A percentile compares a stretch with the other conserved stretches of the same genome.
phyloP scores from a whole-genome alignment of 1,140 invertebrate genomes.

The Pinna nobilis region DNA sequence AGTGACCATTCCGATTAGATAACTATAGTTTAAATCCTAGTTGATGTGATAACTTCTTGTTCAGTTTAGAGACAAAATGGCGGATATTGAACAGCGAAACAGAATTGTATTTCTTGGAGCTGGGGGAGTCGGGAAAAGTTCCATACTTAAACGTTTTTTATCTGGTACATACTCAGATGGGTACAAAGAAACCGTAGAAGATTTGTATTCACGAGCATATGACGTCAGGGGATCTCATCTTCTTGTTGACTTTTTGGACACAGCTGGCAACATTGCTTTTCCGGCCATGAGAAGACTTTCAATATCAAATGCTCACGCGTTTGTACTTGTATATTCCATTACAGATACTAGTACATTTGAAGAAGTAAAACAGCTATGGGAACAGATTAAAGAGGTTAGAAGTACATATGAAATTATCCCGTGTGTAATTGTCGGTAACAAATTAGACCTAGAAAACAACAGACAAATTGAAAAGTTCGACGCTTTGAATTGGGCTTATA shows the following conservation, averaged over 20 bases:
- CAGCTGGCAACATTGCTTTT: conserved; percentile 79
- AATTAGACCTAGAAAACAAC: conserved; percentile 80
- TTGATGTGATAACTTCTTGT: too few species aligned
- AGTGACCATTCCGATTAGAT: too few species aligned
- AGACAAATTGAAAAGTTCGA: conserved; percentile 68
- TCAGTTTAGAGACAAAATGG: too few species aligned
- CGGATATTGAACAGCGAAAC: conserved; percentile 80
- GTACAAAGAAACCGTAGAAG: conserved; percentile 92
- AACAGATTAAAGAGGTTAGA: conserved; percentile 87
- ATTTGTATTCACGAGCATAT: conserved; percentile 91
- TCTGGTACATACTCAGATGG: conserved; percentile 88
- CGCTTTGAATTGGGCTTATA: conserved; percentile 67
- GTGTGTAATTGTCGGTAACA: conserved; percentile 90
- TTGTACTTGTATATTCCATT: conserved; percentile 91
- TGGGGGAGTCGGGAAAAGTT: conserved; percentile 89
- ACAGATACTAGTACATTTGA: conserved; percentile 85
- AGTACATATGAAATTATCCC: conserved; percentile 88
- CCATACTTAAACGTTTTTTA: conserved; percentile 90
- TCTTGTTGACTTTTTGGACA: conserved; percentile 89
- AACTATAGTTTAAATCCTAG: too few species aligned
- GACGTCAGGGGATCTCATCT: conserved; percentile 77
- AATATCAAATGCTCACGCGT: conserved; percentile 92
- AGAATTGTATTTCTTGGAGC: conserved; percentile 89
- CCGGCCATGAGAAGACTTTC: conserved; percentile 80
- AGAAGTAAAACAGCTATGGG: conserved; percentile 86